Conservation (phyloP, 2,797 vertebrate species). For the Pelodytes ibericus region DNA sequence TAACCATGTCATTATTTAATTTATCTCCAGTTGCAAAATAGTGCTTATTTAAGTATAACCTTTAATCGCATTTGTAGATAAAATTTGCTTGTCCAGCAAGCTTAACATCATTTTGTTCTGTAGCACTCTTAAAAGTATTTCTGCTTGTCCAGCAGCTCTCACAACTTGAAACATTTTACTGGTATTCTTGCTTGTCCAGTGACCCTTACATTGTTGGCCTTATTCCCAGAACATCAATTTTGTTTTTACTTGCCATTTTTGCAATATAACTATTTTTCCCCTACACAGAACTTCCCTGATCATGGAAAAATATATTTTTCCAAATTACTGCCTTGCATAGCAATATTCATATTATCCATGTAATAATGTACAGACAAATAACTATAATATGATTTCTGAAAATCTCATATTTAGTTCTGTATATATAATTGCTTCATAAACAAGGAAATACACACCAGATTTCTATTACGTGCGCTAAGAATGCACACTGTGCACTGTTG, state of each 20-base stretch:
- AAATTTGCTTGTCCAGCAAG: constrained; percentile 42
- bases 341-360: not conserved
- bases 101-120: constrained; percentile 37
- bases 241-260: constrained; percentile 39
- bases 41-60: too few relatives aligned
- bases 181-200: constrained; percentile 52
- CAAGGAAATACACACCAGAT: too few relatives aligned
- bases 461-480: too few relatives aligned
- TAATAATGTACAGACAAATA: not conserved
- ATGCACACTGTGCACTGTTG: too few relatives aligned
- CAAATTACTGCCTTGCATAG: not conserved
- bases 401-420: too few relatives aligned
- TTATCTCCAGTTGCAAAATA: too few relatives aligned
- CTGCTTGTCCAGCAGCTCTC: constrained; percentile 47
- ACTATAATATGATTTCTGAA: too few relatives aligned
- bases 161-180: constrained; percentile 40
- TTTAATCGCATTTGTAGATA: constrained; percentile 6
- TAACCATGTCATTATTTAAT: too few relatives aligned
- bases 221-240: constrained; percentile 52
- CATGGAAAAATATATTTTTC: not conserved
- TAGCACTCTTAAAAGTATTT: constrained; percentile 44
- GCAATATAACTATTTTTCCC: constrained; percentile 30
- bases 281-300: constrained; percentile 7
- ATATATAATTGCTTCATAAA: too few relatives aligned
- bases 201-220: constrained; percentile 47